Evolutionary conservation across 2,797 vertebrate species (phyloP), one percentile per base, ranked within the genome.

Genomic region (Rhynchotus rufescens): DNA sequence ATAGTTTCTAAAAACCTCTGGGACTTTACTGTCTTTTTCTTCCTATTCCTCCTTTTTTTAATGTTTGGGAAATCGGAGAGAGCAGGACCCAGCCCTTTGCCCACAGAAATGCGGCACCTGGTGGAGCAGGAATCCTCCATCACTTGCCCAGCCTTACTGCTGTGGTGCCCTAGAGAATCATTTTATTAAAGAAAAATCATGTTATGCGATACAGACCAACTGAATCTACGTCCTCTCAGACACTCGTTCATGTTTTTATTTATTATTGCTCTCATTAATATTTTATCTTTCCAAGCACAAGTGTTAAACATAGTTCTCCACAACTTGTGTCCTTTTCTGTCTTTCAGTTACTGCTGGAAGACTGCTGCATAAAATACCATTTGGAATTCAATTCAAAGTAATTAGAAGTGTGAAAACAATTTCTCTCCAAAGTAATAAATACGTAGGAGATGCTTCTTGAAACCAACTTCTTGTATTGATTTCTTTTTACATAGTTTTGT

Each of bases 381-480:
- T 83, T 96, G 87, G 77, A 93, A 67, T 91, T 92, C 65, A 88
- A 77, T 80, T 95, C 77, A 88, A 90, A 93, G 93, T 89, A 93
- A 94, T 94, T 91, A 94, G 76, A 75, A 82, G 81, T 91, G 92
- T 84, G 88, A 92, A 96, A 94, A 91, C 62, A 78, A 66, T 92
- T 93, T 86, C 49, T 16, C 52, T 80, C 42, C 30, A 26, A 80
- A 74, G 75, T 93, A 80, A 85, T 56, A 89, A 93, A 84, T 0
- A n/a, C 21, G 2, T 60, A 68, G 82, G 82, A 92, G 89, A 82
- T 86, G n/a, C 79, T 73, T 66, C 60, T 38, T 76, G 80, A 79
- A 85, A 66, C 75, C 69, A 10, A 32, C 61, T 81, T 67, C 65
- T 84, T 59, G 36, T 81, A 92, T 90, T 90, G 94, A 94, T 95